Evolutionary conservation across 2,888 invertebrate genomes (phyloP).

Genomic region (Camponotus fellah): DNA sequence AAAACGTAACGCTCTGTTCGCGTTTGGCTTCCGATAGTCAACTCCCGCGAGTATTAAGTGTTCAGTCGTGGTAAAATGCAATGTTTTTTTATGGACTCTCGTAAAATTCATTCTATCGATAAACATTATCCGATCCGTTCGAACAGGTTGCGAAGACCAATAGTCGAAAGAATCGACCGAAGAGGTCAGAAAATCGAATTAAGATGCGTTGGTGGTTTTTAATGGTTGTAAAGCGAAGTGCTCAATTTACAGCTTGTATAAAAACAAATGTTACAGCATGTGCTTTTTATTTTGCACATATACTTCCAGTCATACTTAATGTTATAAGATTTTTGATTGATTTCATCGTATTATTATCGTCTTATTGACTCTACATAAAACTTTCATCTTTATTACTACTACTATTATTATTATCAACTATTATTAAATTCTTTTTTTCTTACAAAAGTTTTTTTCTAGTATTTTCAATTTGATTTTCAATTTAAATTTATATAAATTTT

Average conservation of each 20-base stretch:
- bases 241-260: background rate
- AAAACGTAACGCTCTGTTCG: constrained; percentile 61
- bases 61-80: constrained; percentile 45
- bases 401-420: background rate
- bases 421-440: background rate
- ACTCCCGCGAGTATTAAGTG: constrained; percentile 57
- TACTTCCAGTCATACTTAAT: background rate
- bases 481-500: background rate
- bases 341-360: background rate
- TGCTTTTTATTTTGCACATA: background rate
- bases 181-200: constrained; percentile 51
- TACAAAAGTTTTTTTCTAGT: background rate
- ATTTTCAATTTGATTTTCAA: background rate
- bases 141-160: background rate
- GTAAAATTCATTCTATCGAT: constrained; percentile 60
- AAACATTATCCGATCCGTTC: constrained; percentile 44
- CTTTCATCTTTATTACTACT: background rate
- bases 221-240: constrained; percentile 8
- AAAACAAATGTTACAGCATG: background rate
- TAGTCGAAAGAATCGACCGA: constrained; percentile 11
- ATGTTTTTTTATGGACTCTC: constrained; percentile 53
- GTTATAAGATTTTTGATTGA: background rate
- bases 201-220: constrained; percentile 7
- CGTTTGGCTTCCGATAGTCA: constrained; percentile 44
- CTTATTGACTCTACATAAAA: background rate